Conservation (phyloP, 2,113 vertebrate genomes). For the Pyrgilauda ruficollis region DNA sequence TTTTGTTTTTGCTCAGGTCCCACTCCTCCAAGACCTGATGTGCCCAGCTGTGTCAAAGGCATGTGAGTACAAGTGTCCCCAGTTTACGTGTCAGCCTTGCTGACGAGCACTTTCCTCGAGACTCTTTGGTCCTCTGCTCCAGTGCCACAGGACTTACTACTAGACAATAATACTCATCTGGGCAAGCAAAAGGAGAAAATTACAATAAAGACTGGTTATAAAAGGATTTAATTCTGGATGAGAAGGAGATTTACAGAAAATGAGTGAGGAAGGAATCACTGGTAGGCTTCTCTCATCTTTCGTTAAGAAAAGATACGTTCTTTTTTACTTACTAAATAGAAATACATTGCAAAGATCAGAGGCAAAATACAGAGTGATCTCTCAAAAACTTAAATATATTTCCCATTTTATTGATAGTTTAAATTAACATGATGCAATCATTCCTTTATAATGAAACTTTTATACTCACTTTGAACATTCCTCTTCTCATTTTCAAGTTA, state of each 20-base stretch:
- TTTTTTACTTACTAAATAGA: not conserved
- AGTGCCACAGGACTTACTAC: not conserved
- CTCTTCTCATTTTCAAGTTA: not conserved
- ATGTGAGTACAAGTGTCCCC: fast-evolving
- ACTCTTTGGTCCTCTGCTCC: not conserved
- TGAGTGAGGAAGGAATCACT: not conserved
- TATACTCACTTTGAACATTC: not conserved
- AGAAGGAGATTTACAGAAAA: not conserved
- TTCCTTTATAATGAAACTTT: not conserved
- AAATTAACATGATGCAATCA: not conserved
- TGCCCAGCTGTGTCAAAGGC: not conserved
- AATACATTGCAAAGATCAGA: not conserved
- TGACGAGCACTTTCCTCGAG: not conserved
- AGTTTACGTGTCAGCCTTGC: not conserved
- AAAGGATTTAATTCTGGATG: not conserved
- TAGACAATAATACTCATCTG: not conserved
- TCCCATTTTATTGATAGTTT: not conserved
- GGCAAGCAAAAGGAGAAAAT: not conserved
- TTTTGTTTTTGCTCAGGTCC: not conserved
- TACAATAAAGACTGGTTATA: not conserved
- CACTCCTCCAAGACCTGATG: not conserved
- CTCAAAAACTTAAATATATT: not conserved
- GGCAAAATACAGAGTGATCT: not conserved
- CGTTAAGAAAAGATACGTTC: not conserved
- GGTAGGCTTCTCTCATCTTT: not conserved